A percentile compares a stretch with the other conserved stretches of the same genome.
phyloP scores from a whole-genome alignment of 2,113 vertebrate species.

The Phylloscopus whistleri region DNA sequence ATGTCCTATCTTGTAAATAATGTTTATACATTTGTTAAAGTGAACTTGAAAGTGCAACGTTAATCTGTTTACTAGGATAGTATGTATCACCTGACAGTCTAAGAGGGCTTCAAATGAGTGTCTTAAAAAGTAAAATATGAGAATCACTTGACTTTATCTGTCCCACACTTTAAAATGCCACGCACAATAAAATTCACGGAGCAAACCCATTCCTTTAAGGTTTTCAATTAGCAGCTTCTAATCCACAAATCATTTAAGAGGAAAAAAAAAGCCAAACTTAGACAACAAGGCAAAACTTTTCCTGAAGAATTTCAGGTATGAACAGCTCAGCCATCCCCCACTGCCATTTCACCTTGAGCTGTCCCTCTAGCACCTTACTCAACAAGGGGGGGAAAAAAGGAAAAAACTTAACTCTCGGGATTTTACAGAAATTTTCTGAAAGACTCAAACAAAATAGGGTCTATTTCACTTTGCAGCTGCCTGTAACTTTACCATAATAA shows the following conservation, averaged over 20 bases:
- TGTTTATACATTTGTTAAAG: not conserved
- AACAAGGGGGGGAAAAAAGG: accelerated
- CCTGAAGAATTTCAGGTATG: conserved; percentile 73
- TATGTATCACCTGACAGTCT: not conserved
- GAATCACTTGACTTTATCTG: not conserved
- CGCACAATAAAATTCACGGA: not conserved
- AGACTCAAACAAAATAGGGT: not conserved
- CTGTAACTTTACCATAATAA: conserved; percentile 9
- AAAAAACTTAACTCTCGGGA: not conserved
- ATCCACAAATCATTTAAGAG: conserved; percentile 33
- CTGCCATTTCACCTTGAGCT: not conserved
- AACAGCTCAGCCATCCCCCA: conserved; percentile 2
- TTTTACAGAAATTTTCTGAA: not conserved
- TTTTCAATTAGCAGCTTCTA: conserved; percentile 14
- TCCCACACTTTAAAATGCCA: not conserved
- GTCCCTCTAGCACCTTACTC: not conserved
- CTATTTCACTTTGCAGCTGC: not conserved
- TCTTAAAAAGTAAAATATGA: not conserved
- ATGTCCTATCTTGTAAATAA: not conserved
- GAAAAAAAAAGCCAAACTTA: not conserved
- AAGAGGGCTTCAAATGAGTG: not conserved
- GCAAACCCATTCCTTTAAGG: not conserved
- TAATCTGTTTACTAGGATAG: not conserved
- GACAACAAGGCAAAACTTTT: not conserved
- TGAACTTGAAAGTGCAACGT: not conserved